A percentile compares a stretch with the other conserved stretches of the same genome.
phyloP scores from a whole-genome alignment of 1,140 invertebrate species.

The Plodia interpunctella region DNA sequence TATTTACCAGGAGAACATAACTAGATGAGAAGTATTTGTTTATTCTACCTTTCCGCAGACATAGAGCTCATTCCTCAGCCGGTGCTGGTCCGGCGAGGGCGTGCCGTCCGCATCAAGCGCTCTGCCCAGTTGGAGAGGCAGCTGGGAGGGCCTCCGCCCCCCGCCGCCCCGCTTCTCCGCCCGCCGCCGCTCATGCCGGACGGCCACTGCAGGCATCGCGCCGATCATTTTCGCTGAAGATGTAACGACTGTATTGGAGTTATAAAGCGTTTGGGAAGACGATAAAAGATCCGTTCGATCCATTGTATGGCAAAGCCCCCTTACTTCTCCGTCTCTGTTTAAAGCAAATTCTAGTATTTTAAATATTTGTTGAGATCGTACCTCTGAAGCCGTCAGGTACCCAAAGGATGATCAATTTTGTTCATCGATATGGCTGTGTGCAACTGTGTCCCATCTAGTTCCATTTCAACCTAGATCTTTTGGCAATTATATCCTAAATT shows the following conservation, averaged over 20 bases:
- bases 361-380: too few relatives aligned
- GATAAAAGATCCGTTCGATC: not conserved
- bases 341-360: too few relatives aligned
- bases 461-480: too few relatives aligned
- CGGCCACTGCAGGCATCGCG: slow-evolving; percentile 90
- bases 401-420: too few relatives aligned
- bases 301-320: not conserved
- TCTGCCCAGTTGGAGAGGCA: slow-evolving; percentile 80
- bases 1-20: too few relatives aligned
- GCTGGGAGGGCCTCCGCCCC: slow-evolving; percentile 81
- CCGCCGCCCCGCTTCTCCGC: slow-evolving; percentile 81
- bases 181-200: slow-evolving; percentile 86
- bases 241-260: slow-evolving; percentile 7
- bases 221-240: slow-evolving; percentile 84
- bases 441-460: too few relatives aligned
- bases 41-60: slow-evolving; percentile 83
- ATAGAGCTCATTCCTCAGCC: slow-evolving; percentile 81
- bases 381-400: too few relatives aligned
- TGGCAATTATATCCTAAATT: too few relatives aligned
- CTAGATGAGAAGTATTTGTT: not conserved
- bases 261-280: not conserved
- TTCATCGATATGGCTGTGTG: too few relatives aligned
- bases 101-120: slow-evolving; percentile 78
- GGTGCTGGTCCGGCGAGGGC: slow-evolving; percentile 77
- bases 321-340: too few relatives aligned